These are phyloP conservation scores for Scartelaos histophorus DNA, from an alignment of 2,113 vertebrate species.

Conservation along the genomic window DNA sequence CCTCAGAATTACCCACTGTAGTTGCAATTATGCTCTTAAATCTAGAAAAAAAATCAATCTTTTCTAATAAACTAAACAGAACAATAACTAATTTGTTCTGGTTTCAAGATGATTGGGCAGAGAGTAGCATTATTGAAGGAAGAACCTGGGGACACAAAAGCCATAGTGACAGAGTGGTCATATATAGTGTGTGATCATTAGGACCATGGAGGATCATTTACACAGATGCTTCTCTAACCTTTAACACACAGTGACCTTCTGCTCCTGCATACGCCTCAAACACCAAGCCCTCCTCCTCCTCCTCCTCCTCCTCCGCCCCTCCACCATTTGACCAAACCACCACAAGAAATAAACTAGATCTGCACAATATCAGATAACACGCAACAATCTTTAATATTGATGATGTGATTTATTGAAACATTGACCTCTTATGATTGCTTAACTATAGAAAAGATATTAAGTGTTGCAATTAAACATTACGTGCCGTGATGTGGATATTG, in stretches of 20 bases:
- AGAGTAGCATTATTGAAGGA: not conserved
- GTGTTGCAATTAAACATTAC: too few species aligned
- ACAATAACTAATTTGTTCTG: not conserved
- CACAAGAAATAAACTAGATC: slow-evolving; percentile 50
- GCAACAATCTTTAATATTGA: not conserved
- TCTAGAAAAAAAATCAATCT: not conserved
- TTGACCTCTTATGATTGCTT: not conserved
- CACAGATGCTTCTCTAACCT: slow-evolving; percentile 43
- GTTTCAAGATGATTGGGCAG: not conserved
- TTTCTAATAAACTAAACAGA: not conserved
- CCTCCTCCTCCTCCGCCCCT: slow-evolving; percentile 24
- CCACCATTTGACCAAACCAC: slow-evolving; percentile 50
- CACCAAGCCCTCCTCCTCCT: slow-evolving; percentile 12
- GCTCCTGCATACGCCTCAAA: slow-evolving; percentile 24
- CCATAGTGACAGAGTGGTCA: not conserved
- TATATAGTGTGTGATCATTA: slow-evolving; percentile 14
- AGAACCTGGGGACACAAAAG: not conserved
- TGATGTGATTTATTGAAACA: not conserved
- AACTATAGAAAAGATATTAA: too few species aligned
- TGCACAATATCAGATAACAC: not conserved
- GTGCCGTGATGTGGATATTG: too few species aligned
- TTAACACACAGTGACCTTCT: slow-evolving; percentile 35
- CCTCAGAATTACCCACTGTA: too few species aligned
- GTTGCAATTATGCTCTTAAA: not conserved
- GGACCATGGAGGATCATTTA: slow-evolving; percentile 46